Evolutionary conservation across 2,113 vertebrate species (phyloP).

Genomic region (Mastomys natalensis): DNA sequence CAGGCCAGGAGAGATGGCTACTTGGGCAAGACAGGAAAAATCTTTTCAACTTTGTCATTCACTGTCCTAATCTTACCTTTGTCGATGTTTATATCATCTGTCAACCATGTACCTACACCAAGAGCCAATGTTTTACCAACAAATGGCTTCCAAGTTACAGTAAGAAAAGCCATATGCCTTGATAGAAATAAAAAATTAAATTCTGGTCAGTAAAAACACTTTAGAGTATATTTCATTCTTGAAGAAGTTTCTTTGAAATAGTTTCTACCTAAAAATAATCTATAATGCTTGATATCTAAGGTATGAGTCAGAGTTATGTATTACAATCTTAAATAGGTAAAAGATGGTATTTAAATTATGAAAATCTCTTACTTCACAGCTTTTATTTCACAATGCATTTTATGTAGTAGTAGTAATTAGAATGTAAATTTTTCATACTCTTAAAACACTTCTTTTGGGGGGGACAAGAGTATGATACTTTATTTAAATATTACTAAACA

Average conservation of each 20-base stretch:
- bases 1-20: background rate
- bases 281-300: background rate
- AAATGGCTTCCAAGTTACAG: background rate
- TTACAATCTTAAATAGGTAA: background rate
- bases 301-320: background rate
- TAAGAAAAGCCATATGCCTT: background rate
- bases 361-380: background rate
- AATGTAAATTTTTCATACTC: background rate
- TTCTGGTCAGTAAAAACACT: background rate
- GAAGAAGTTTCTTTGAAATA: constrained; percentile 22
- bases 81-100: background rate
- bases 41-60: background rate
- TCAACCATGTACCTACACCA: background rate
- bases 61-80: background rate
- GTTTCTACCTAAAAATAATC: constrained; percentile 27
- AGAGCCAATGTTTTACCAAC: background rate
- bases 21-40: constrained; percentile 26
- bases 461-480: no score
- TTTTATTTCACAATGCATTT: constrained; percentile 4
- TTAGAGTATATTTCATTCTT: background rate
- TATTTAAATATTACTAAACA: no score
- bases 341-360: constrained; percentile 30
- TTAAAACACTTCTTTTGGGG: constrained; percentile 9
- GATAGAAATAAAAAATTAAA: background rate
- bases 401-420: background rate